Conservation (phyloP, 2,888 invertebrate genomes). For the Drosophila gaucha region DNA sequence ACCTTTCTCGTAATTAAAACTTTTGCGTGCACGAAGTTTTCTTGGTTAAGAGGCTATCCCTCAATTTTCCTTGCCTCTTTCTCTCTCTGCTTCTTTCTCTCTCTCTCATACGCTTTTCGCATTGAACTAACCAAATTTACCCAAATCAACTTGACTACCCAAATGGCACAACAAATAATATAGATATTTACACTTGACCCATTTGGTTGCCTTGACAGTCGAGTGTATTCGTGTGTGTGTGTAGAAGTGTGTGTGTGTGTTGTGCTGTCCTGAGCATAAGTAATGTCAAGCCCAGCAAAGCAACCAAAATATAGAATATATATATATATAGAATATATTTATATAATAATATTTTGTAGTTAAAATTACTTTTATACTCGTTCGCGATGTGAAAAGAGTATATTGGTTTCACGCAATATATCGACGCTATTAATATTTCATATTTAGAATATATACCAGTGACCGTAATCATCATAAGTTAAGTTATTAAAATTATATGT, state of each 20-base stretch:
- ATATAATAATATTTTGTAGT: conserved; percentile 30
- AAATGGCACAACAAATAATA: conserved; percentile 17
- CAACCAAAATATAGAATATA: conserved; percentile 20
- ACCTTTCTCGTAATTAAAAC: conserved; percentile 14
- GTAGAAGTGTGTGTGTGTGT: background rate
- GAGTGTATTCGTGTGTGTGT: background rate
- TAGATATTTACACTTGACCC: conserved; percentile 68
- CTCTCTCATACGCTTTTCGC: conserved; percentile 41
- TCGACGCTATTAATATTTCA: too few relatives aligned
- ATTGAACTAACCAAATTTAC: conserved; percentile 52
- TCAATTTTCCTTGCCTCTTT: background rate
- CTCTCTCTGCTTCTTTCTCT: too few relatives aligned
- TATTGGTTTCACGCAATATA: background rate
- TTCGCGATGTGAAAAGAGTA: background rate
- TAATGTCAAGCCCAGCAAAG: conserved; percentile 62
- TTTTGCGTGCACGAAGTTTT: conserved; percentile 35
- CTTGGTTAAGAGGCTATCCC: background rate
- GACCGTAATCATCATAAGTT: too few relatives aligned
- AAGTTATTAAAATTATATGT: too few relatives aligned
- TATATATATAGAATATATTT: conserved; percentile 18
- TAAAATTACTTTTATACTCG: conserved; percentile 22
- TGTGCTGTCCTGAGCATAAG: conserved; percentile 35
- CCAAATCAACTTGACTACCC: conserved; percentile 28
- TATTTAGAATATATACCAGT: too few relatives aligned
- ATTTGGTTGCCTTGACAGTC: conserved; percentile 53